phyloP scores from a whole-genome alignment of 1,140 invertebrate genomes.

The Drosophila oshimai region DNA sequence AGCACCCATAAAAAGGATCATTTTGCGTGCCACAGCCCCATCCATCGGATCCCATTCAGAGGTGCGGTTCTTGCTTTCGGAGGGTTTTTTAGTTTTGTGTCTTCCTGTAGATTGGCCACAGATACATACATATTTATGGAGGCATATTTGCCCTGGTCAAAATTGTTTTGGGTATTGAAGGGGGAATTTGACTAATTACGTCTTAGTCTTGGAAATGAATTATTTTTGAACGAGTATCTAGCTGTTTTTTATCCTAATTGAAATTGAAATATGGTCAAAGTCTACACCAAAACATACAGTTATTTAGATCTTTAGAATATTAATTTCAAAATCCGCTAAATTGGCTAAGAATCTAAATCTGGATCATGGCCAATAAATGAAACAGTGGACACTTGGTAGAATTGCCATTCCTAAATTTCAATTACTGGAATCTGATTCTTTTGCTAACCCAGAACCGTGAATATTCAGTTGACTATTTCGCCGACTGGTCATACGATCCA shows the following conservation, averaged over 20 bases:
- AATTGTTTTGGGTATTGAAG: conserved; percentile 30
- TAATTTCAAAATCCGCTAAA: background rate
- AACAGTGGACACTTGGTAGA: background rate
- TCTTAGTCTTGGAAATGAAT: conserved; percentile 2
- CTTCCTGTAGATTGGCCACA: conserved; percentile 11
- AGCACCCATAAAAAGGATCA: conserved; percentile 41
- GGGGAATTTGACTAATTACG: conserved; percentile 34
- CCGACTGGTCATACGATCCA: conserved; percentile 39
- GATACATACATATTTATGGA: conserved; percentile 8
- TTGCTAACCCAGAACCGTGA: conserved; percentile 14
- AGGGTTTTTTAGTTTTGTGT: background rate
- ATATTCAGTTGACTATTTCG: conserved; percentile 31
- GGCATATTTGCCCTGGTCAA: conserved; percentile 23
- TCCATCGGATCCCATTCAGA: conserved; percentile 32
- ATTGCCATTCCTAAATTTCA: conserved; percentile 8
- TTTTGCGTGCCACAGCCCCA: conserved; percentile 38
- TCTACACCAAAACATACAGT: too few relatives aligned
- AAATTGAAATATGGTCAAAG: too few relatives aligned
- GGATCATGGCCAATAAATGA: conserved; percentile 10
- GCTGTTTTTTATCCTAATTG: background rate
- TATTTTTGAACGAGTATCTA: background rate
- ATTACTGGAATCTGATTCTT: conserved; percentile 23
- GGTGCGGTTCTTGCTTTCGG: conserved; percentile 25
- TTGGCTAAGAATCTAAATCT: conserved; percentile 4
- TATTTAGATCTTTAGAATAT: background rate